These are phyloP conservation scores for Megaustenia siamemsis DNA, from an alignment of 2,888 invertebrate genomes.

Conservation along the genomic window DNA sequence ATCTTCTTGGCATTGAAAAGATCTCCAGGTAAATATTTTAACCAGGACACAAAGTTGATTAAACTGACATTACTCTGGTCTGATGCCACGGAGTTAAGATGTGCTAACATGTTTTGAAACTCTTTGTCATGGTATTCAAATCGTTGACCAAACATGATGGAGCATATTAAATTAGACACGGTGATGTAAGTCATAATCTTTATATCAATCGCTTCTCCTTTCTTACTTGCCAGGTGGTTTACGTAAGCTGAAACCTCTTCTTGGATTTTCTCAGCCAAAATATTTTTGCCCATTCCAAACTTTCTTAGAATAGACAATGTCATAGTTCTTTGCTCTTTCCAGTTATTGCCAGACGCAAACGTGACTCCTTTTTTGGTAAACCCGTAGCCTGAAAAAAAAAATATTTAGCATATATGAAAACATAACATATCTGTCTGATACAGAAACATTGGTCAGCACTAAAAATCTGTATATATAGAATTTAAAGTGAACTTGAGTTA, in stretches of 20 bases:
- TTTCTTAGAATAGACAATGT: not conserved
- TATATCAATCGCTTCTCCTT: not conserved
- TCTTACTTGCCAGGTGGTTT: not conserved
- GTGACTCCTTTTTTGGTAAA: slow-evolving; percentile 6
- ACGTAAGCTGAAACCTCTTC: slow-evolving; percentile 15
- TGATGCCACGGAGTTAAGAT: not conserved
- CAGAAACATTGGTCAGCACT: too few species aligned
- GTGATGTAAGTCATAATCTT: not conserved
- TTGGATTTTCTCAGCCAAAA: slow-evolving; percentile 26
- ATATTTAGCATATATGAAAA: too few species aligned
- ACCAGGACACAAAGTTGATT: not conserved
- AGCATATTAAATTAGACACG: not conserved
- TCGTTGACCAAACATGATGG: too few species aligned
- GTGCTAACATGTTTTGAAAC: not conserved
- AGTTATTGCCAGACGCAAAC: not conserved
- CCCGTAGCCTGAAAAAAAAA: too few species aligned
- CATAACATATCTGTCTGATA: too few species aligned
- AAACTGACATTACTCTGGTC: not conserved
- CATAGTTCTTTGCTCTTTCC: slow-evolving; percentile 16
- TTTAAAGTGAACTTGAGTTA: too few species aligned
- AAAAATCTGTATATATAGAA: too few species aligned
- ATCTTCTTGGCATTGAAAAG: not conserved
- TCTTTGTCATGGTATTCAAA: slow-evolving; percentile 5
- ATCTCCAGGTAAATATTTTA: not conserved
- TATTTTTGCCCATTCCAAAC: slow-evolving; percentile 39